Evolutionary conservation across 2,797 vertebrate genomes (phyloP), one percentile per base, ranked within the genome.

Genomic region (Danionella dracula): DNA sequence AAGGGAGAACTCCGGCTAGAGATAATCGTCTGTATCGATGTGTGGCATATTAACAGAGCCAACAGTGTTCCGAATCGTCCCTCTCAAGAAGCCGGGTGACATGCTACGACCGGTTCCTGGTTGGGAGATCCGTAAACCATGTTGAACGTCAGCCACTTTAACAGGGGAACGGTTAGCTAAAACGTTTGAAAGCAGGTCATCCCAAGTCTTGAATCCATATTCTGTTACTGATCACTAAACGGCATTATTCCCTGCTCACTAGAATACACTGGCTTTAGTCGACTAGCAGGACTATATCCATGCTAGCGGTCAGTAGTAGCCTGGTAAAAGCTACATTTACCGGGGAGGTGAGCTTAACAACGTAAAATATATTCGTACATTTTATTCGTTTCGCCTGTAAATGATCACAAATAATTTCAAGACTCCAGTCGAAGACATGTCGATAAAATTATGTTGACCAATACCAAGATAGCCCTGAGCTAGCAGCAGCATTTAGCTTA

Each of bases 71-170:
- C 55, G 29, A 13, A 41, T 62, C 48, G 31, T 45, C 57, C 23
- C 34, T 29, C 27, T 35, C 20, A 20, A 65, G 56, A 61, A 51
- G 74, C 77, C 78, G 76, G 77, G 50, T 68, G 73, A 72, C 72
- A 76, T 58, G 70, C 60, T 57, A 68, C 45, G 12, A 64, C 63
- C 62, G 34, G 53, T 66, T 70, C 68, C 71, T 32, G 66, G 56
- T 68, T 68, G 19, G 49, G 20, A 38, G 31, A 44, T 48, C 42
- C 46, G 38, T 45, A 13, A 44, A 50, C 19, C 55, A 57, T 32
- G 46, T 49, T 42, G 41, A 46, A 58, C 57, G 40, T 23, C 53
- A 54, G 40, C 37, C 49, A 44, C 62, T 35, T 37, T 37, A 27
- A 29, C 42, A 37, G 41, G 8, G 60, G 41, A n/a, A 38, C 53